phyloP scores from a whole-genome alignment of 1,140 invertebrate species.

The Sycophaga agraensis region DNA sequence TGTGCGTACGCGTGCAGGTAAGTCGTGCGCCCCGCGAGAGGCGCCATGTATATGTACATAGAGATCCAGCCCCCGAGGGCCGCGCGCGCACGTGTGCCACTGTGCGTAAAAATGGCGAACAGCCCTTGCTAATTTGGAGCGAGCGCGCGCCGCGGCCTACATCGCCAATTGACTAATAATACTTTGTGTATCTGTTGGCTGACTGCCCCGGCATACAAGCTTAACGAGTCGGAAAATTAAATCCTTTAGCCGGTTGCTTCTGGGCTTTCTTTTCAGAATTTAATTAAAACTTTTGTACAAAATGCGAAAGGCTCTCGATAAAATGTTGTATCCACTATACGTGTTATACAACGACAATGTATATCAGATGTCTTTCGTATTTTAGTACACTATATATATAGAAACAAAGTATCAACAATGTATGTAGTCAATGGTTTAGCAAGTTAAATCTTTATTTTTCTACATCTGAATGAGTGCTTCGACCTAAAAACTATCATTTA shows the following conservation, averaged over 20 bases:
- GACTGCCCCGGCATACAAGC: too few species aligned
- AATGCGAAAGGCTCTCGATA: neutral
- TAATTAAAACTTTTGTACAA: neutral
- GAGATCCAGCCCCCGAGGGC: constrained; percentile 11
- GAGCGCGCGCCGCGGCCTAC: neutral
- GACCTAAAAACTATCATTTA: too few species aligned
- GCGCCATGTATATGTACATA: constrained; percentile 5
- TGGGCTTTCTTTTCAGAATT: neutral
- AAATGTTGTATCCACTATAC: constrained; percentile 26
- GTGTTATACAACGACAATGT: too few species aligned
- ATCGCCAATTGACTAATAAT: neutral
- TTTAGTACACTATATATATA: too few species aligned
- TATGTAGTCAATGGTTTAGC: too few species aligned
- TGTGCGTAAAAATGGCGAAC: constrained; percentile 26
- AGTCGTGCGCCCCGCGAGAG: neutral
- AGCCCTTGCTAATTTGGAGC: neutral
- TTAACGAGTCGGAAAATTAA: too few species aligned
- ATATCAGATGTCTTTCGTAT: too few species aligned
- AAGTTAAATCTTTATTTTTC: too few species aligned
- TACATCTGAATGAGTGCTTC: too few species aligned
- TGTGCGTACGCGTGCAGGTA: neutral
- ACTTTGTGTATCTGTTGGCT: neutral
- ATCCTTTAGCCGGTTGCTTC: neutral
- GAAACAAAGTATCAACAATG: too few species aligned
- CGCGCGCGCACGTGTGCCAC: neutral